These are phyloP conservation scores for Temnothorax longispinosus DNA, from an alignment of 1,140 invertebrate genomes.

Conservation along the genomic window DNA sequence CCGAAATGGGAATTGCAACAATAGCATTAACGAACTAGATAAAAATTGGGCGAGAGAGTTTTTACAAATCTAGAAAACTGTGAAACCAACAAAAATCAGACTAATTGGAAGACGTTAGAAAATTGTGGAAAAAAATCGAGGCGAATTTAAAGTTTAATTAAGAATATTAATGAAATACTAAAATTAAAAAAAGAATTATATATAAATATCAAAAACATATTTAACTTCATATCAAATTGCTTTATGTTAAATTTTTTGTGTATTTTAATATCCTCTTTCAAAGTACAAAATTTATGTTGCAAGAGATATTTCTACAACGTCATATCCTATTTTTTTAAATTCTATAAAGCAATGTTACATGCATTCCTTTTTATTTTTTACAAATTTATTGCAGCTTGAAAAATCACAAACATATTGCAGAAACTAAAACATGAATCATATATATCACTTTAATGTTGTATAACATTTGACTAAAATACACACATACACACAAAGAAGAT, in stretches of 20 bases:
- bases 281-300: background rate
- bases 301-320: background rate
- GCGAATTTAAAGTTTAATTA: background rate
- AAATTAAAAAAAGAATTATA: slow-evolving; percentile 1
- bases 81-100: slow-evolving; percentile 9
- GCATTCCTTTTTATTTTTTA: background rate
- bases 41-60: slow-evolving; percentile 23
- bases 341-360: background rate
- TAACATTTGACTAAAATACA: background rate
- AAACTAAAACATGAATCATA: background rate
- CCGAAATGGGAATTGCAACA: slow-evolving; percentile 15
- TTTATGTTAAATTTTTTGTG: background rate
- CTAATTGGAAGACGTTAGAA: slow-evolving; percentile 4
- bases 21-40: slow-evolving; percentile 22
- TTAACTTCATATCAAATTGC: background rate
- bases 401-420: background rate
- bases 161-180: background rate
- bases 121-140: background rate
- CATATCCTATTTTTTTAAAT: background rate
- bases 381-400: background rate
- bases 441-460: background rate
- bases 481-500: background rate
- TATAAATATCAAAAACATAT: background rate
- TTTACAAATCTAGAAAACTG: background rate
- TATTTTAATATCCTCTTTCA: background rate